These are phyloP conservation scores for Spodoptera littoralis DNA, from an alignment of 2,888 invertebrate genomes.

Conservation along the genomic window DNA sequence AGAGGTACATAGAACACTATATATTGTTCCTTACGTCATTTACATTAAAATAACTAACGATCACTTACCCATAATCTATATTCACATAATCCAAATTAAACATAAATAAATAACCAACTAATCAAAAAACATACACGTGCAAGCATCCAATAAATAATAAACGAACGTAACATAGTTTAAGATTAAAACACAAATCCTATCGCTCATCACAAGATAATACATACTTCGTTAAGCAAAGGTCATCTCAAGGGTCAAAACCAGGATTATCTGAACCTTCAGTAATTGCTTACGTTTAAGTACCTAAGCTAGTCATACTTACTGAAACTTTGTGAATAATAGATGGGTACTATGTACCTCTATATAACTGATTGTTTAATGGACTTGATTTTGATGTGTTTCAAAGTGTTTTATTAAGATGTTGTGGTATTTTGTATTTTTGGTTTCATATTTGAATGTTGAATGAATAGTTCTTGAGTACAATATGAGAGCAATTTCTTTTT, in stretches of 20 bases:
- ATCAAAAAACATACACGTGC: too few relatives aligned
- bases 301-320: slow-evolving; percentile 49
- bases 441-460: slow-evolving; percentile 9
- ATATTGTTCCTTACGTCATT: too few relatives aligned
- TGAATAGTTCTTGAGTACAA: background rate
- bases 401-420: background rate
- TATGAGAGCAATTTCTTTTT: too few relatives aligned
- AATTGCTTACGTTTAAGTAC: slow-evolving; percentile 69
- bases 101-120: too few relatives aligned
- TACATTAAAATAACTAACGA: too few relatives aligned
- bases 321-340: slow-evolving; percentile 51
- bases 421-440: too few relatives aligned
- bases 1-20: too few relatives aligned
- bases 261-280: slow-evolving; percentile 69
- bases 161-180: slow-evolving; percentile 25
- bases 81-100: too few relatives aligned
- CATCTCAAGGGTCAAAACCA: slow-evolving; percentile 76
- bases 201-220: slow-evolving; percentile 63
- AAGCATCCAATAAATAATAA: slow-evolving; percentile 10
- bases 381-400: slow-evolving; percentile 10
- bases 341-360: slow-evolving; percentile 15
- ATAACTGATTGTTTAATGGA: slow-evolving; percentile 48
- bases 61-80: too few relatives aligned
- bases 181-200: slow-evolving; percentile 51
- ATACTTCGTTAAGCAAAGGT: slow-evolving; percentile 79